These are phyloP conservation scores for Misgurnus mizolepis DNA, from an alignment of 2,113 vertebrate genomes.

Conservation along the genomic window DNA sequence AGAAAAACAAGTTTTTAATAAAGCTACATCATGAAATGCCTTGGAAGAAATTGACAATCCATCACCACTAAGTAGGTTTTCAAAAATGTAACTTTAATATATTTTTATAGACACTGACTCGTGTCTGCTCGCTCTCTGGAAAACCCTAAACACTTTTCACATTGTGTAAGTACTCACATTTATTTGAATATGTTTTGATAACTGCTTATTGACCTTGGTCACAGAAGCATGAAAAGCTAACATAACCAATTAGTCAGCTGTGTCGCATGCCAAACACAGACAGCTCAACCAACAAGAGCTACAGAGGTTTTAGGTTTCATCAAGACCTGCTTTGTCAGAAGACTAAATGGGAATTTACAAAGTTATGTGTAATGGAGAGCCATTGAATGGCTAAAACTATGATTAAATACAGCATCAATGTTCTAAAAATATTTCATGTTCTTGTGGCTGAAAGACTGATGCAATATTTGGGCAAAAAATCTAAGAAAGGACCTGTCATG, in stretches of 20 bases:
- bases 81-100: neutral
- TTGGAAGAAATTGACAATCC: neutral
- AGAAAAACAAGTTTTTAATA: neutral
- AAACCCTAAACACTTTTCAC: neutral
- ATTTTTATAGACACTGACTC: neutral
- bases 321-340: neutral
- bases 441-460: neutral
- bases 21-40: neutral
- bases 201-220: conserved; percentile 36
- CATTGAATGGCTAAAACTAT: neutral
- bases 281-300: conserved; percentile 17
- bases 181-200: conserved; percentile 24
- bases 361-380: conserved; percentile 4
- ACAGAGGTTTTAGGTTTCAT: conserved; percentile 25
- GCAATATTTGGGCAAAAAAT: neutral
- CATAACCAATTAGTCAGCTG: conserved; percentile 24
- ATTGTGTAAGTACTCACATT: conserved; percentile 3
- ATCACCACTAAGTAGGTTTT: neutral
- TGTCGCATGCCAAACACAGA: conserved; percentile 6
- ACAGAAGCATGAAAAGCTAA: conserved; percentile 24
- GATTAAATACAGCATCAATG: neutral
- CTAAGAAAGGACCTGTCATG: too few species aligned
- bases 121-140: neutral
- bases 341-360: conserved; percentile 1
- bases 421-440: neutral